Base-by-base conservation (phyloP, 2,888 invertebrate genomes). In the Helicoverpa assulta region DNA sequence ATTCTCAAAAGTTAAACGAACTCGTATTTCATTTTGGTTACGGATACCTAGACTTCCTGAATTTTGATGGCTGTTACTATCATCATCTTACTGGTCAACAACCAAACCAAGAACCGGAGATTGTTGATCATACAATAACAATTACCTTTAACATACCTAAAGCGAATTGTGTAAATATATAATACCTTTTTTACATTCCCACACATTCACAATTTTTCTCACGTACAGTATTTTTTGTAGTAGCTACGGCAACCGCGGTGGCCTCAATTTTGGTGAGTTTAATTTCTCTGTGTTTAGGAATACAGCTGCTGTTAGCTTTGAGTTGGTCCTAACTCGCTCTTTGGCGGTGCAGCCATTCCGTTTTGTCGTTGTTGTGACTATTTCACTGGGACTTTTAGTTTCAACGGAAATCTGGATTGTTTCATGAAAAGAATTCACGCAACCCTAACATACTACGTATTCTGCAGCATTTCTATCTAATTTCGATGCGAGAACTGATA, bases 401-500 rank as follows among this genome's bases (percentile, higher is more conserved):
- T 5, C n/a, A 16, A 18, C 26, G 16, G 12, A 33, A 50, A 3
- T 10, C 18, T n/a, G 6, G 0, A 6, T 14, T 14, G 47, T 62
- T 6, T 19, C 10, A 63, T 5, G 37, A 19, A 64, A 59, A n/a
- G 47, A 14, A 43, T 16, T 61, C 14, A 52, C 29, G 18, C 26
- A 56, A 58, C 50, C 40, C 12, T 26, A 65, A 60, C 65, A 65
- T 71, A 57, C 26, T 26, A 50, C 21, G 21, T 55, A 33, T 50
- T 64, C 26, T 16, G 26, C 37, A 19, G 54, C 26, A 57, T 68
- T 63, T 56, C 37, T 51, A 52, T 21, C 53, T 53, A 29, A 77
- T 56, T 64, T 51, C 6, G 54, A 43, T 21, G 50, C 43, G 19
- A 75, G 52, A 76, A 55, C 19, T 26, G 21, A 65, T 62, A 69